A percentile compares a stretch with the other conserved stretches of the same genome.
Conservation (phyloP, 2,113 vertebrate genomes). For the Ageneiosus marmoratus region DNA sequence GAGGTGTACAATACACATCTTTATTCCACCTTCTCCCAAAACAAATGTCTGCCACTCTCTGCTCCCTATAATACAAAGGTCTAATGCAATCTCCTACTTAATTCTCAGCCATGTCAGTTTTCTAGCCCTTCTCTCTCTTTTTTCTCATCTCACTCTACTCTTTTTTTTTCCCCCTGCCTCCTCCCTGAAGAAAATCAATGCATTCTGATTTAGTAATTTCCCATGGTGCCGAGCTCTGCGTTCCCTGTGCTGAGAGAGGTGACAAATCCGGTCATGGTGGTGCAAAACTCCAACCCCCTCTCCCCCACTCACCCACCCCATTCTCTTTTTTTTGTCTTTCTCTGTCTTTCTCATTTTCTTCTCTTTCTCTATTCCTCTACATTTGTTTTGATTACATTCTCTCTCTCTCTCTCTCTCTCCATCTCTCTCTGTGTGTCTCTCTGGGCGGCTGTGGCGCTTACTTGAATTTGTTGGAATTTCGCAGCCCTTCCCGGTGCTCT, state of each 20-base stretch:
- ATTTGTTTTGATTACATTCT: conserved; percentile 8
- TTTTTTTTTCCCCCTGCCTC: conserved; percentile 35
- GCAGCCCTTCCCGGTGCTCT: conserved; percentile 81
- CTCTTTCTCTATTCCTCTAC: conserved; percentile 22
- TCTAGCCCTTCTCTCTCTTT: conserved; percentile 39
- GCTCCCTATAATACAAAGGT: conserved; percentile 70
- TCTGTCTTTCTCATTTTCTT: conserved; percentile 19
- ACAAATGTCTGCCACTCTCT: conserved; percentile 72
- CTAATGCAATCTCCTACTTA: conserved; percentile 59
- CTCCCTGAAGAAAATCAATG: conserved; percentile 85
- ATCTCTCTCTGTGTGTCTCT: conserved; percentile 34
- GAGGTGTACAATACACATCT: conserved; percentile 57
- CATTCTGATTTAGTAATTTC: conserved; percentile 91
- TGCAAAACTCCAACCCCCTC: conserved; percentile 65
- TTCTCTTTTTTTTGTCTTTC: conserved; percentile 31
- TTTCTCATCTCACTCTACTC: not conserved
- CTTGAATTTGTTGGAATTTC: conserved; percentile 82
- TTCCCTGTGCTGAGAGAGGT: conserved; percentile 78
- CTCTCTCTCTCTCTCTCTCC: not conserved
- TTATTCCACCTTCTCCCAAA: conserved; percentile 60
- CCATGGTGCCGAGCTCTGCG: conserved; percentile 82
- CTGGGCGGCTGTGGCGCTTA: conserved; percentile 48
- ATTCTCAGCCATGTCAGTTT: conserved; percentile 58
- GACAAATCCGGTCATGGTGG: conserved; percentile 84
- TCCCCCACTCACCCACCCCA: conserved; percentile 5